Evolutionary conservation across 2,113 vertebrate genomes (phyloP), one percentile per base, ranked within the genome.

Genomic region (Pelmatolapia mariae): DNA sequence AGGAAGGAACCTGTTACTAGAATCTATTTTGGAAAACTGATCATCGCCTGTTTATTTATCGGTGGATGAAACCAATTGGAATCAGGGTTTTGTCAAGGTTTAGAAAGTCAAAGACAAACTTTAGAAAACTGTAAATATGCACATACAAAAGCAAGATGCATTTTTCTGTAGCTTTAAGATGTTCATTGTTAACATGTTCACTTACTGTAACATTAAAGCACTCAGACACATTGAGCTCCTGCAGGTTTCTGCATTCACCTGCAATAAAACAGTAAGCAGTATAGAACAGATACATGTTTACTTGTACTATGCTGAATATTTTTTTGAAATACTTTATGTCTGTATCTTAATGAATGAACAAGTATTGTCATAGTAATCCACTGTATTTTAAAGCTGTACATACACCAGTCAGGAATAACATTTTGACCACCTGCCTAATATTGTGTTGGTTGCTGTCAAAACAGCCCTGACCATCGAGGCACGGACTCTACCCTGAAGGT

Each of bases 191-290:
- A 71, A 18, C 13, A 40, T 57, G 53, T 78, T 81, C 87, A 97
- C 96, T 97, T 93, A 97, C 97, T 45, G 96, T 97, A 92, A 98
- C 89, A 80, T 91, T 94, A 82, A 92, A 87, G 45, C 96, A 98
- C 94, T 97, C 95, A 45, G 97, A 97, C 76, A 98, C 76, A 92
- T 97, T 97, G 89, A 98, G 91, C 45, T 97, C 96, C 93, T 97
- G 97, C 38, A 97, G 93, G 91, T 97, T 98, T 93, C 79, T 96
- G 86, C 97, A 96, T 89, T 95, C 87, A 89, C 94, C 95, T 96
- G 10, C 53, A 61, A 36, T 45, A 88, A 47, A 80, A 26, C 22
- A 87, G 73, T 6, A 0, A 43, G 8, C 13, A 88, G n/a, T 33
- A 56, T 50, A 13, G 4, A n/a, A 80, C 5, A 76, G 12, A 59